Percentiles rank a stretch among this genome's conserved stretches.
Conservation (phyloP, 2,113 vertebrate species). For the Sylvilagus bachmani region DNA sequence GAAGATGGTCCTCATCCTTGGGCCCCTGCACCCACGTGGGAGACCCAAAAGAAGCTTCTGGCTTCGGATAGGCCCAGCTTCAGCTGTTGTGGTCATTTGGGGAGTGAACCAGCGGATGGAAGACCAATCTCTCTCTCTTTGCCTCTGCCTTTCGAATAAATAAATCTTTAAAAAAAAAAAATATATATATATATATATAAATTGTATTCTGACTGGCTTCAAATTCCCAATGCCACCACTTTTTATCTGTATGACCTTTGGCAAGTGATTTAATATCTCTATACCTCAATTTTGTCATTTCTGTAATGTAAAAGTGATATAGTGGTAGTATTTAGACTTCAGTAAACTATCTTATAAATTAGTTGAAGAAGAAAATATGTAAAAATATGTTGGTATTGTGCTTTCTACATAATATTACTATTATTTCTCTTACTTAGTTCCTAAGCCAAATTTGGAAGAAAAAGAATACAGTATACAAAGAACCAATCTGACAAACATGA, state of each 20-base stretch:
- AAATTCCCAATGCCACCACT: background rate
- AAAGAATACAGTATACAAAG: background rate
- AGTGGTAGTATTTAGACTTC: background rate
- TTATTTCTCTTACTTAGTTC: conserved; percentile 40
- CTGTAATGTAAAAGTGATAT: background rate
- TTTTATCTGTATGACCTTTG: background rate
- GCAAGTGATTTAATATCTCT: background rate
- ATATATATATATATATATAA: background rate
- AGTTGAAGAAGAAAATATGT: conserved; percentile 23
- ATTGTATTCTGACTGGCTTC: background rate
- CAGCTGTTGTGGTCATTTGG: no score
- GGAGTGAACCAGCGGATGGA: no score
- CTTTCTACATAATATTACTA: background rate
- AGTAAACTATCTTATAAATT: conserved; percentile 18
- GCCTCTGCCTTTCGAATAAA: no score
- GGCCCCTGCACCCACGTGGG: no score
- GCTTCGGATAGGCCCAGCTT: no score
- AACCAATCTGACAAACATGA: conserved; percentile 43
- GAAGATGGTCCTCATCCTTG: no score
- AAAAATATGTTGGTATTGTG: background rate
- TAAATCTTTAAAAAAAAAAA: no score
- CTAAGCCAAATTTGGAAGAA: background rate
- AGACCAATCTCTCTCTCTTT: no score
- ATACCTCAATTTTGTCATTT: background rate
- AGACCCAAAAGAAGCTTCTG: no score